Base-by-base conservation (phyloP, 2,888 invertebrate species). In the Epiblema foenella region DNA sequence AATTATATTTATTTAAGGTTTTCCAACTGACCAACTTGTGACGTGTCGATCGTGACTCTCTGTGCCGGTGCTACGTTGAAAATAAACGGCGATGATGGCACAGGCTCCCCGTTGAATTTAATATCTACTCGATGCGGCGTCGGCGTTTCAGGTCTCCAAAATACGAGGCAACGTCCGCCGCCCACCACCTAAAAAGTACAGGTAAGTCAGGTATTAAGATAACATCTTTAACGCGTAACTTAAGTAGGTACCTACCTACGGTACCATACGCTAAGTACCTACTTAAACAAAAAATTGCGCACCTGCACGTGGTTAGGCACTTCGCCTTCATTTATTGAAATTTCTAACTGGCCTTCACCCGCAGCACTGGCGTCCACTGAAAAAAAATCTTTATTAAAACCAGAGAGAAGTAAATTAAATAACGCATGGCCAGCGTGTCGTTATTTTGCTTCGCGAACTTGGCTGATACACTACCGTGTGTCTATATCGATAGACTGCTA, bases 301-400 rank as follows among this genome's bases (percentile, higher is more conserved):
- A 93, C 94, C 94, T 97, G 97, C 29, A 99, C 99, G 89, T 99
- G 98, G 94, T 99, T 99, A 60, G 99, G 99, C 74, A 99, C 98
- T 94, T 99, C 98, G 77, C 99, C 99, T 93, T 99, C 98, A 89
- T 99, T 99, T 86, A 99, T 99, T 81, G 99, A 99, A 85, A 99
- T 99, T 95, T 99, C 99, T 83, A 99, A 94, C 93, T 99, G 99
- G 63, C 99, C 99, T 94, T 99, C 99, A 52, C 99, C 99, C 65
- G 99, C 99, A 84, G 98, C 98, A 85, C 98, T 98, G 62, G 99
- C 99, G 92, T 99, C 99, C 89, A 99, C 99, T 98, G 93, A 77
- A 94, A 94, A 77, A 71, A 75, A 77, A 77, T 73, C 8, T n/a
- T 60, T 33, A 18, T 49, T 29, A 29, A 15, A 46, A 42, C 46